Conservation (phyloP, 2,888 invertebrate species). For the Lucinisca nassula region DNA sequence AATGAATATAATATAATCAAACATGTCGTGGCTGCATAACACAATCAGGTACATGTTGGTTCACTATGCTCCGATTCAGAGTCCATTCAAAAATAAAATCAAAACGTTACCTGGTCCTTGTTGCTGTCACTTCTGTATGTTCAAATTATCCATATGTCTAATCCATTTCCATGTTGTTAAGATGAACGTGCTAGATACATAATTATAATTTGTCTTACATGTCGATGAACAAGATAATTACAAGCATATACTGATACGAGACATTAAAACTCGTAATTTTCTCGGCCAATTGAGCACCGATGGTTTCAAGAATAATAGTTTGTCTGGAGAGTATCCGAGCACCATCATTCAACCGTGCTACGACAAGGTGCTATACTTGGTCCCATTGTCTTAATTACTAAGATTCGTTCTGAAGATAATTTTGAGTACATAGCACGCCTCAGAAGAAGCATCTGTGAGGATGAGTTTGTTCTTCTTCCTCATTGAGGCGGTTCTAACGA, state of each 20-base stretch:
- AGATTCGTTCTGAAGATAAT: background rate
- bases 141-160: too few species aligned
- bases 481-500: too few species aligned
- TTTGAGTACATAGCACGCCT: constrained; percentile 9
- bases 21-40: too few species aligned
- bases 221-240: background rate
- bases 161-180: too few species aligned
- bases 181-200: background rate
- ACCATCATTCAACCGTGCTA: background rate
- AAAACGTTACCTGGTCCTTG: too few species aligned
- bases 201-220: background rate
- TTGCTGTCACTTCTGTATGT: too few species aligned
- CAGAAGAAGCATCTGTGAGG: background rate
- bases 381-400: background rate
- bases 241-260: background rate
- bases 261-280: background rate
- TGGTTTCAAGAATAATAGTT: background rate
- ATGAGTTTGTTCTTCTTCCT: background rate
- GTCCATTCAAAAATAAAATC: too few species aligned
- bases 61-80: too few species aligned
- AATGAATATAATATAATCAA: too few species aligned
- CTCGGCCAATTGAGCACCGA: background rate
- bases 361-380: background rate
- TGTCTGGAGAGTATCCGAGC: background rate
- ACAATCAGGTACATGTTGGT: too few species aligned